Evolutionary conservation across 1,140 invertebrate species (phyloP).

Genomic region (Myzus persicae): DNA sequence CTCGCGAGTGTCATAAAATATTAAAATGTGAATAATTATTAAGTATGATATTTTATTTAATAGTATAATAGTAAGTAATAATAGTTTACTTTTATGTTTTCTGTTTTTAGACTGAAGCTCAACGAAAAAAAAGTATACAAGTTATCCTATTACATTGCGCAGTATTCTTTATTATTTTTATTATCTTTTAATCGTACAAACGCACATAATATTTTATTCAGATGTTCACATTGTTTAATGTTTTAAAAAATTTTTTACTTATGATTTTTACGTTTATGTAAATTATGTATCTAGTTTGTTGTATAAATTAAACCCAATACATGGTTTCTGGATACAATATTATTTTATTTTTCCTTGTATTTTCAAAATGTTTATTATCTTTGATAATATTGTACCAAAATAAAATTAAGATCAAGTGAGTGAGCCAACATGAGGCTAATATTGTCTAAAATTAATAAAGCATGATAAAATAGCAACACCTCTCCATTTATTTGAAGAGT

Average conservation of each 20-base stretch:
- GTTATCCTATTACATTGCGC: not conserved
- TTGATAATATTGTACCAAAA: too few relatives aligned
- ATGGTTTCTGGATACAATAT: too few relatives aligned
- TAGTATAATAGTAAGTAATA: not conserved
- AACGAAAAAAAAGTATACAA: not conserved
- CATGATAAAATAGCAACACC: too few relatives aligned
- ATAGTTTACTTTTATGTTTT: not conserved
- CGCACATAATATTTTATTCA: not conserved
- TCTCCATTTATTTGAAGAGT: too few relatives aligned
- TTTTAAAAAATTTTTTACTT: not conserved
- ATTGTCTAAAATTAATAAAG: too few relatives aligned
- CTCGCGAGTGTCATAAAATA: not conserved
- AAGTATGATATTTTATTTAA: not conserved
- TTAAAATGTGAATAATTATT: not conserved
- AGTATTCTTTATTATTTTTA: not conserved
- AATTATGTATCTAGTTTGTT: not conserved
- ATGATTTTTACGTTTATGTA: too few relatives aligned
- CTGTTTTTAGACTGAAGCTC: not conserved
- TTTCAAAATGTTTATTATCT: too few relatives aligned
- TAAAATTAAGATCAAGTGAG: too few relatives aligned
- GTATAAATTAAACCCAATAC: too few relatives aligned
- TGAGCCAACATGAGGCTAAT: too few relatives aligned
- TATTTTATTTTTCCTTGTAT: too few relatives aligned
- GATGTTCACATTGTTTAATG: not conserved
- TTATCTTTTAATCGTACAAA: not conserved